Percentiles rank a stretch among this genome's conserved stretches.
Conservation (phyloP, 1,140 invertebrate genomes). For the Daktulosphaira vitifoliae region DNA sequence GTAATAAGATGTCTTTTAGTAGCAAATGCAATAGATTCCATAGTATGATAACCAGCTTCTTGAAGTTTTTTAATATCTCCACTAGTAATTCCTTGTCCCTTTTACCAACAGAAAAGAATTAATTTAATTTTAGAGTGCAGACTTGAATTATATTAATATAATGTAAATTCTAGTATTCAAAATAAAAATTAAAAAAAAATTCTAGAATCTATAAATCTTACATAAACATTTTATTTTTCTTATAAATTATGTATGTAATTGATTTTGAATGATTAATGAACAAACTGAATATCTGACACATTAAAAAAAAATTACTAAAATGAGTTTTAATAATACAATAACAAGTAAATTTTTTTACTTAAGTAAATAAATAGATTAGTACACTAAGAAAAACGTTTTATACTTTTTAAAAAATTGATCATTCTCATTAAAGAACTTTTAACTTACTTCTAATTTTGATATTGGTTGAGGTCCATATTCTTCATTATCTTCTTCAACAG, state of each 20-base stretch:
- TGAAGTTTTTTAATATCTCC: slow-evolving; percentile 89
- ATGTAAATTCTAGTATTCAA: not conserved
- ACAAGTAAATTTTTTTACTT: too few species aligned
- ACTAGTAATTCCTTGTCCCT: slow-evolving; percentile 77
- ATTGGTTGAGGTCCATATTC: slow-evolving; percentile 54
- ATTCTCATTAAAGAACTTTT: too few species aligned
- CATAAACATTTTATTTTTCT: slow-evolving; percentile 8
- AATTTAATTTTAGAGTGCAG: too few species aligned
- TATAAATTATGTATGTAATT: not conserved
- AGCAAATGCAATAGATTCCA: slow-evolving; percentile 90
- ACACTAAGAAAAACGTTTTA: too few species aligned
- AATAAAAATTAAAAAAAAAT: not conserved
- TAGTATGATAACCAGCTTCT: slow-evolving; percentile 87
- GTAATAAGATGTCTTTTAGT: slow-evolving; percentile 81
- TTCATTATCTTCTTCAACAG: slow-evolving; percentile 49
- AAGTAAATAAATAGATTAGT: too few species aligned
- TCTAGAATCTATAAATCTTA: not conserved
- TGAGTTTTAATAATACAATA: too few species aligned
- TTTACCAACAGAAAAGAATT: too few species aligned
- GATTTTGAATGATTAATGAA: not conserved
- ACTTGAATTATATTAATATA: slow-evolving; percentile 26
- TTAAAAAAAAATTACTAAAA: too few species aligned
- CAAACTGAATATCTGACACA: not conserved
- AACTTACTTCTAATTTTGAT: slow-evolving; percentile 53
- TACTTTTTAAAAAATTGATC: too few species aligned